These are phyloP conservation scores for Ericerus pela DNA, from an alignment of 1,140 invertebrate species.

Conservation along the genomic window DNA sequence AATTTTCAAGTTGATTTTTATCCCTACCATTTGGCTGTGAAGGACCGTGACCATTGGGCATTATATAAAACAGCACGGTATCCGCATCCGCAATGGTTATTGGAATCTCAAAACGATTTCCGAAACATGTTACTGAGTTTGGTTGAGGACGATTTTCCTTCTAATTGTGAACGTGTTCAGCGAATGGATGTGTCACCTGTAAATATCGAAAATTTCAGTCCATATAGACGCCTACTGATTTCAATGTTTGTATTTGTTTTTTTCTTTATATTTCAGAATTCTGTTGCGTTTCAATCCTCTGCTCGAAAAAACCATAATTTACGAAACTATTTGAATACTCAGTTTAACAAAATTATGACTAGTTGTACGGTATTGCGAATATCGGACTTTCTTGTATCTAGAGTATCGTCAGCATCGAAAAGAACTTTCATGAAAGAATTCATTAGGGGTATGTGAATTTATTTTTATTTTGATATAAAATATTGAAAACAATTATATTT, in stretches of 20 bases:
- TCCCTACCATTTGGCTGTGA: slow-evolving; percentile 84
- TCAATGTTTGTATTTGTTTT: background rate
- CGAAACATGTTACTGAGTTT: slow-evolving; percentile 29
- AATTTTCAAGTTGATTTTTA: slow-evolving; percentile 89
- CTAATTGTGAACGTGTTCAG: background rate
- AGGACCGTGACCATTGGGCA: slow-evolving; percentile 75
- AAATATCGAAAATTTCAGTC: background rate
- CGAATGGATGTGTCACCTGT: background rate
- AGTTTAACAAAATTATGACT: slow-evolving; percentile 76
- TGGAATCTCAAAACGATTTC: slow-evolving; percentile 51
- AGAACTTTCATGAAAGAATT: slow-evolving; percentile 60
- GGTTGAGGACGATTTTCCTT: slow-evolving; percentile 14
- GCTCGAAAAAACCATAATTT: slow-evolving; percentile 14
- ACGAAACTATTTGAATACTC: slow-evolving; percentile 29
- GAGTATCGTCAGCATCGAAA: slow-evolving; percentile 60
- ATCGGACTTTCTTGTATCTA: slow-evolving; percentile 71
- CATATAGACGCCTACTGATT: background rate
- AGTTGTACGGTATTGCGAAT: slow-evolving; percentile 78
- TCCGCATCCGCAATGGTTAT: slow-evolving; percentile 57
- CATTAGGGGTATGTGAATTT: slow-evolving; percentile 45
- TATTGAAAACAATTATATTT: background rate
- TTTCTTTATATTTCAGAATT: background rate
- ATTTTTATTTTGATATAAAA: background rate
- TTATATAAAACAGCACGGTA: slow-evolving; percentile 47
- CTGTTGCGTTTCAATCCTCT: background rate